Percentiles rank a stretch among this genome's conserved stretches.
Evolutionary conservation across 2,113 vertebrate species (phyloP).

Genomic region (Rissa tridactyla): DNA sequence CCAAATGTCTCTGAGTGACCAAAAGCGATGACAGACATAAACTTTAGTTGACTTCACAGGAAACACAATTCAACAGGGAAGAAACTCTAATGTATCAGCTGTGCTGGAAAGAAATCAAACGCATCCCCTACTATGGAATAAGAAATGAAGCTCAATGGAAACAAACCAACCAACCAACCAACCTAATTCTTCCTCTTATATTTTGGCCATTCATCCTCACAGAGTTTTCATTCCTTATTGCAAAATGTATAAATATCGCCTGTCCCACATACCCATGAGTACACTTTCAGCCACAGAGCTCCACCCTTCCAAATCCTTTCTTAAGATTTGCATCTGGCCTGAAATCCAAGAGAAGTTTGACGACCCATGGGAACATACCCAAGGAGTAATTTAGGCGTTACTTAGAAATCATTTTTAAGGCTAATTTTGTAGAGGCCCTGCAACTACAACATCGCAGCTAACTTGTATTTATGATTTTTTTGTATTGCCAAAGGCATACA

Average conservation of each 20-base stretch:
- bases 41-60: neutral
- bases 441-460: neutral
- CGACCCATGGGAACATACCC: neutral
- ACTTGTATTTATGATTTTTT: neutral
- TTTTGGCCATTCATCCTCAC: neutral
- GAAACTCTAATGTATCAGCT: neutral
- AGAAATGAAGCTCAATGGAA: neutral
- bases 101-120: neutral
- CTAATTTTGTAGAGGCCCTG: neutral
- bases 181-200: neutral
- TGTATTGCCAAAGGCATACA: neutral
- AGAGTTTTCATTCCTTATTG: neutral
- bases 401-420: neutral
- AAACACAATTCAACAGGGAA: neutral
- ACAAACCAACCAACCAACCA: neutral
- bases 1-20: neutral
- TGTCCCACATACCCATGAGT: neutral
- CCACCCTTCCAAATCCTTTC: neutral
- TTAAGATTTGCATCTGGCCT: neutral
- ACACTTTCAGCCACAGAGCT: neutral
- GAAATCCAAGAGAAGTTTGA: neutral
- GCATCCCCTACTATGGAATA: neutral
- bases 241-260: neutral
- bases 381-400: neutral
- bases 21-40: neutral